These are phyloP conservation scores for Actinemys pallida DNA, from an alignment of 2,113 vertebrate genomes.

Conservation along the genomic window DNA sequence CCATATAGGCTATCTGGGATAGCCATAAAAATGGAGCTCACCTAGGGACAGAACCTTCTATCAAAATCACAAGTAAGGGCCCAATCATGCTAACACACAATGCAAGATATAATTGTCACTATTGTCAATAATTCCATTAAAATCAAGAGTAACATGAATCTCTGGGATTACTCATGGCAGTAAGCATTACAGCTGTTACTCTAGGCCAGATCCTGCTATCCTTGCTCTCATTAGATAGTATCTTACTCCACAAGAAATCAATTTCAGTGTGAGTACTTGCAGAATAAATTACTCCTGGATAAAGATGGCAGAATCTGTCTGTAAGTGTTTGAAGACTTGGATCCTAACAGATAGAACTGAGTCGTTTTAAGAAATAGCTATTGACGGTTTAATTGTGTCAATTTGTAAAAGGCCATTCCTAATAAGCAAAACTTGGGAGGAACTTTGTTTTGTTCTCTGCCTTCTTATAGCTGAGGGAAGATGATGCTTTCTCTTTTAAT, in stretches of 20 bases:
- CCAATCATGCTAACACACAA: slow-evolving; percentile 10
- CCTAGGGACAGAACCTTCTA: slow-evolving; percentile 21
- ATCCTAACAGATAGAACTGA: neutral
- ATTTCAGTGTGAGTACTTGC: neutral
- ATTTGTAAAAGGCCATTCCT: neutral
- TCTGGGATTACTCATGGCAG: neutral
- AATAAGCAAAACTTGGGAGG: neutral
- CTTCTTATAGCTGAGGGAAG: neutral
- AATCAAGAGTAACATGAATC: slow-evolving; percentile 6
- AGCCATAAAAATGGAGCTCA: neutral
- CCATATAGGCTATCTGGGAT: neutral
- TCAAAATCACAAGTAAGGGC: slow-evolving; percentile 26
- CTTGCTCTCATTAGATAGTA: neutral
- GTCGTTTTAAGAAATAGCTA: neutral
- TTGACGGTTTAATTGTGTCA: neutral
- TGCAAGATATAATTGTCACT: neutral
- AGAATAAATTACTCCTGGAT: neutral
- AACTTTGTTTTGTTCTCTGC: neutral
- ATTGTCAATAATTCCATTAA: slow-evolving; percentile 29
- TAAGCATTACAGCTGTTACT: neutral
- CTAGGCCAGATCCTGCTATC: neutral
- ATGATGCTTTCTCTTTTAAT: neutral
- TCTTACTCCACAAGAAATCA: neutral
- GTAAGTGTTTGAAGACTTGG: neutral
- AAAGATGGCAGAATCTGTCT: neutral